Evolutionary conservation across 37 sponge, comb jelly and placozoan species (phyloP).

Genomic region (Beroe forskalii): DNA sequence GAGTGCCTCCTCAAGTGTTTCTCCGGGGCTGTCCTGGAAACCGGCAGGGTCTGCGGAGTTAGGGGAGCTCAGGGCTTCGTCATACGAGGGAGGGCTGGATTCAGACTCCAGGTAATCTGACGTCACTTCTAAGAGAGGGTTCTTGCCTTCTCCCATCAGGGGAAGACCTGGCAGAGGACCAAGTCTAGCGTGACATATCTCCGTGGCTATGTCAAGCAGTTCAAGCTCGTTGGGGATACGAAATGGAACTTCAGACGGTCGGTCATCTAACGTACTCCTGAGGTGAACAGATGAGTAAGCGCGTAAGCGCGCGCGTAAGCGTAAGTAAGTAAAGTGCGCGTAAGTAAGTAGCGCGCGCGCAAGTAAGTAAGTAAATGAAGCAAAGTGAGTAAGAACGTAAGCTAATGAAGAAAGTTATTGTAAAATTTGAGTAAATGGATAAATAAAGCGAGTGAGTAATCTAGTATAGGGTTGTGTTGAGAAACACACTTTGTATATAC

Average conservation of each 20-base stretch:
- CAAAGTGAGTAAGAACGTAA: neutral
- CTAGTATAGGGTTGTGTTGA: no score
- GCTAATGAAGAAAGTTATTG: neutral
- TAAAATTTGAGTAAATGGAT: neutral
- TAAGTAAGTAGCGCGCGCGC: neutral
- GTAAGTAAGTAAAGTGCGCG: neutral
- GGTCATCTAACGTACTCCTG: conserved; percentile 5
- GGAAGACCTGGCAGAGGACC: neutral
- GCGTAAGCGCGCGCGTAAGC: no score
- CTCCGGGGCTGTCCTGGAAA: neutral
- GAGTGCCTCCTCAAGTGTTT: neutral
- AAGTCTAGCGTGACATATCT: conserved; percentile 35
- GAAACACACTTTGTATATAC: no score
- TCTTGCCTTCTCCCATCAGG: neutral
- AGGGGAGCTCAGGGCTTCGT: conserved; percentile 24
- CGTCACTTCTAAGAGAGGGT: neutral
- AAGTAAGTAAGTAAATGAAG: conserved; percentile 31
- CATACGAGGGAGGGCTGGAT: conserved; percentile 9
- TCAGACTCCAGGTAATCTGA: conserved; percentile 3
- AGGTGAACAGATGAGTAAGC: neutral
- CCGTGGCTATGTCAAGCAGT: conserved; percentile 14
- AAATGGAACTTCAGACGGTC: conserved; percentile 51
- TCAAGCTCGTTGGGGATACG: conserved; percentile 38
- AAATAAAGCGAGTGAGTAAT: neutral
- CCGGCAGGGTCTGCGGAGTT: no score